A percentile compares a stretch with the other conserved stretches of the same genome.
These are phyloP conservation scores for Nemoura dubitans DNA, from an alignment of 2,888 invertebrate genomes.

Conservation along the genomic window DNA sequence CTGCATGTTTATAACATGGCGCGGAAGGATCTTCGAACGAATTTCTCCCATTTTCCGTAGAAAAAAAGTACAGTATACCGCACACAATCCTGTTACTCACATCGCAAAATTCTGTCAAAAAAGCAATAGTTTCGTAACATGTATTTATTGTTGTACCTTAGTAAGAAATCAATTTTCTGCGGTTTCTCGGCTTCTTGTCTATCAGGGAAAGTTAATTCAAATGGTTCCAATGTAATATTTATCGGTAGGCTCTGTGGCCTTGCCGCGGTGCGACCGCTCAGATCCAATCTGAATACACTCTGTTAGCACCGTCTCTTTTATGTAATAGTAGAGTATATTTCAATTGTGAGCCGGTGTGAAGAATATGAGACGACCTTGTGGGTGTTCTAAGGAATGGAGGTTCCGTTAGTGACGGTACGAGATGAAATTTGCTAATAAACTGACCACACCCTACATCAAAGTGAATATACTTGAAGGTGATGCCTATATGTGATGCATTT, in stretches of 20 bases:
- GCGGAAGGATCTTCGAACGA: too few relatives aligned
- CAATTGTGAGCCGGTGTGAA: background rate
- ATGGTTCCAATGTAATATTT: slow-evolving; percentile 8
- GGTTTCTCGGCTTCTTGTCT: slow-evolving; percentile 18
- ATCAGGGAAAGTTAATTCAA: slow-evolving; percentile 30
- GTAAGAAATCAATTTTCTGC: slow-evolving; percentile 31
- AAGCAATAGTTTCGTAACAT: background rate
- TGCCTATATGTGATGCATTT: background rate
- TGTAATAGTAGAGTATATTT: slow-evolving; percentile 7
- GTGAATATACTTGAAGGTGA: background rate
- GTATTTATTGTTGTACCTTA: background rate
- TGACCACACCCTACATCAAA: background rate
- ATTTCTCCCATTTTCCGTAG: too few relatives aligned
- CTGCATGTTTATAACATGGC: too few relatives aligned
- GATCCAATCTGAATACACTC: background rate
- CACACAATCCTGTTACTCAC: background rate
- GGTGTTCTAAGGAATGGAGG: background rate
- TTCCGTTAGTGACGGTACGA: background rate
- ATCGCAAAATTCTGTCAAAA: background rate
- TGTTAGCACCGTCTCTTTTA: background rate
- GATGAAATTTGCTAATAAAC: slow-evolving; percentile 7
- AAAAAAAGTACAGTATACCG: too few relatives aligned
- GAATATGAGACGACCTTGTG: background rate
- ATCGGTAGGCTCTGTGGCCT: background rate
- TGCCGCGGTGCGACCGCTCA: background rate